Base-by-base conservation (phyloP, 37 sponge, comb jelly and placozoan species). In the Diacarnus erythraeanus region DNA sequence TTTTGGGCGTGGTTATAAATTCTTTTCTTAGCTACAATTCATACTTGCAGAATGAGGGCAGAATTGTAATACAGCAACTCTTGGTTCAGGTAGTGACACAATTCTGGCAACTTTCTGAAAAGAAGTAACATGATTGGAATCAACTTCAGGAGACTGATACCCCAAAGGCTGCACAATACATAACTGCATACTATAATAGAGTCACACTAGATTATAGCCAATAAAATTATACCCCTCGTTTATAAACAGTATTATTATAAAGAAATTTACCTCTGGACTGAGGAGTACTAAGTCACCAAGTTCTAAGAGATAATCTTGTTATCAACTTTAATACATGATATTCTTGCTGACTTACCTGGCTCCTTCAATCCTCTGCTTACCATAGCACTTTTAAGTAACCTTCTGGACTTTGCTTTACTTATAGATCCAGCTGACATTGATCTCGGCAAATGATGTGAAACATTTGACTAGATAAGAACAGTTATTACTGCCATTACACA, bases 11-110 rank as follows among this genome's bases (percentile, higher is more conserved):
- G n/a, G n/a, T n/a, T n/a, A n/a, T n/a, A n/a, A n/a, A n/a, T n/a
- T n/a, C n/a, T n/a, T n/a, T n/a, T n/a, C n/a, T n/a, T n/a, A n/a
- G n/a, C n/a, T n/a, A n/a, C n/a, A n/a, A n/a, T n/a, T n/a, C n/a
- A n/a, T n/a, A n/a, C n/a, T n/a, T n/a, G n/a, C n/a, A n/a, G n/a
- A n/a, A n/a, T n/a, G n/a, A n/a, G n/a, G n/a, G n/a, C n/a, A n/a
- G 31, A 83, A 30, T 33, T 83, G 84, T 34, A 83, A 58, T 0
- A 83, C 84, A 36, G 77, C 84, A 51, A 75, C 76, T 35, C 56
- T 22, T 12, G 58, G 3, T 34, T 83, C 84, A 27, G 76, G 84
- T 2, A 83, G 57, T 25, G 84, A 76, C 23, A 83, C 84, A 51
- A 83, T 76, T n/a, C 84, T 75, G 25, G 84, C 84, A 22, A 76